Base-by-base conservation (phyloP, 30 jellyfish, hydroid and myxozoan species). In the Rhopilema esculentum region DNA sequence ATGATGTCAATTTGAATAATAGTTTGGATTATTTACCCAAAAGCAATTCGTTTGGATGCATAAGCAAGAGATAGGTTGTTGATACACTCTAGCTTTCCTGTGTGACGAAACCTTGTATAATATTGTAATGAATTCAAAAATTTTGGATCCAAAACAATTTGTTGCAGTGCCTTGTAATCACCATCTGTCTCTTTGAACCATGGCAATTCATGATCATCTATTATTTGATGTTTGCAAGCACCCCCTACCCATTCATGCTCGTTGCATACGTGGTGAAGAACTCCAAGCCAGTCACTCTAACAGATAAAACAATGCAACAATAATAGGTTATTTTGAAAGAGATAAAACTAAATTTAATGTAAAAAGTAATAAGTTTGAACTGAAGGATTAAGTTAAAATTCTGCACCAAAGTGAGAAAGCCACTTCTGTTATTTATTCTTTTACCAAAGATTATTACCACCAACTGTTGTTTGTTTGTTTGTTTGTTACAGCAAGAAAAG, bases 211-310 rank as follows among this genome's bases (percentile, higher is more conserved):
- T 69, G 80, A 69, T 69, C 80, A 69, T 69, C 80, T 1, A 69
- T 25, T 9, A 69, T 31, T 27, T 31, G 48, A 31, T 69, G 80
- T 27, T 69, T 31, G 61, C 80, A 69, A 27, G 51, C 61, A 25
- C 80, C 80, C 51, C 80, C 80, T 31, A 31, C 31, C 80, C 80
- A 69, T 69, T 69, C 80, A 69, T 69, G 80, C 51, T 27, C 61
- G 61, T 69, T 31, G 80, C 80, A 69, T 25, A 69, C 61, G 51
- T 69, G 80, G 80, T 69, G 80, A 27, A 69, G 80, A 17, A 69
- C 51, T 69, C 61, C 51, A 69, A 69, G 51, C 80, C 80, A 69
- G 61, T 69, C 61, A 25, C 61, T 27, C 80, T 69, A 69, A 18
- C 51, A 25, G 61, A 69, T 31, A 69, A 69, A 69, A 69, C 23